phyloP scores from a whole-genome alignment of 2,113 vertebrate species.

The Thalassoma bifasciatum region DNA sequence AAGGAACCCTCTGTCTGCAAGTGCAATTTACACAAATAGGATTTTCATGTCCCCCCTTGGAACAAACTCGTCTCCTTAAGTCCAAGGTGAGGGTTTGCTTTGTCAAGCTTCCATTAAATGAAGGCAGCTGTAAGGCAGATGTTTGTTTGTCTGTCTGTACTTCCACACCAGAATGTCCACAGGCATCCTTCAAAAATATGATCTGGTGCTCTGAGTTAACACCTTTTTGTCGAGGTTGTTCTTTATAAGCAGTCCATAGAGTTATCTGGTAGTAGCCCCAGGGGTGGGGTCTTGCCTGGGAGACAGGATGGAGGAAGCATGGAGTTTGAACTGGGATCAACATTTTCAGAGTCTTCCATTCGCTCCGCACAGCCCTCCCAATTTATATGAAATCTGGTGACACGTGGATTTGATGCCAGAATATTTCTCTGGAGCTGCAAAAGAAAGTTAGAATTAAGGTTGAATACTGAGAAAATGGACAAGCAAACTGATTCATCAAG shows the following conservation, averaged over 20 bases:
- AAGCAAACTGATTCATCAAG: neutral
- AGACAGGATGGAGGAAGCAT: constrained; percentile 86
- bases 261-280: constrained; percentile 89
- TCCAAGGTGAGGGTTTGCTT: constrained; percentile 29
- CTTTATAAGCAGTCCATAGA: constrained; percentile 92
- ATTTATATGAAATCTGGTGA: constrained; percentile 94
- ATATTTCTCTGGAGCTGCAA: constrained; percentile 92
- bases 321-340: constrained; percentile 85
- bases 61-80: constrained; percentile 43
- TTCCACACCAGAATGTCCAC: constrained; percentile 69
- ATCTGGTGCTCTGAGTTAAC: constrained; percentile 26
- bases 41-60: constrained; percentile 35
- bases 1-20: constrained; percentile 37
- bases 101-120: constrained; percentile 50
- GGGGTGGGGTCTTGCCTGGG: constrained; percentile 84
- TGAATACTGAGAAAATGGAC: neutral
- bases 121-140: constrained; percentile 66
- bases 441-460: neutral
- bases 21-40: constrained; percentile 12
- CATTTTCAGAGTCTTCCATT: constrained; percentile 89
- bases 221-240: neutral
- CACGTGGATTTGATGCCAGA: constrained; percentile 91
- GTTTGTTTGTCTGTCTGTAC: constrained; percentile 63
- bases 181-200: constrained; percentile 54
- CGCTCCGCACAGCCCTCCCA: constrained; percentile 89